These are phyloP conservation scores for Catharus bicknelli DNA, from an alignment of 2,113 vertebrate species.

Conservation along the genomic window DNA sequence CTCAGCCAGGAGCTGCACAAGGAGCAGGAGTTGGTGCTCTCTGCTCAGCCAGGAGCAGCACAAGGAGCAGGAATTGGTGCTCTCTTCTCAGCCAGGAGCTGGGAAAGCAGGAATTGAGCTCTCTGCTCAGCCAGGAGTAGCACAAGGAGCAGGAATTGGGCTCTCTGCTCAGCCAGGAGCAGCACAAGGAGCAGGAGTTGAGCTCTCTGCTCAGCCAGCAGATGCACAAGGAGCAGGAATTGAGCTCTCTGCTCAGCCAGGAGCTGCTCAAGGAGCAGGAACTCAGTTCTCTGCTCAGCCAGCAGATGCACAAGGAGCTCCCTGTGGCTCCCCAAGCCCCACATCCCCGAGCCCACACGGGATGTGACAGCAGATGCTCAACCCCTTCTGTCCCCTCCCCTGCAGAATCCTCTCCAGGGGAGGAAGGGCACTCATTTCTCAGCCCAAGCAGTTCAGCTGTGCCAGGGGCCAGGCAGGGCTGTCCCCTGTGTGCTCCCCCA, in stretches of 20 bases:
- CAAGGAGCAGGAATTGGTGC: not conserved
- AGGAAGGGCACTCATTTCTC: not conserved
- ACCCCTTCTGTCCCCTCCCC: not conserved
- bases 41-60: not conserved
- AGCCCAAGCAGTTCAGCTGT: rapidly evolving
- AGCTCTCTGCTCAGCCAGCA: not conserved
- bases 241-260: not conserved
- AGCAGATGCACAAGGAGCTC: not conserved
- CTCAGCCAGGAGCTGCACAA: no score
- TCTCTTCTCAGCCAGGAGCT: no score
- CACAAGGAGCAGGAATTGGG: not conserved
- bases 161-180: not conserved
- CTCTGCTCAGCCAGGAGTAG: not conserved
- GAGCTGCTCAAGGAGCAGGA: not conserved
- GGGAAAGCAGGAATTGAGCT: not conserved
- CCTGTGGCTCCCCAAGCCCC: not conserved
- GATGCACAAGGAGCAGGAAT: not conserved
- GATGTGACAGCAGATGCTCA: not conserved
- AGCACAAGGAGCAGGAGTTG: not conserved
- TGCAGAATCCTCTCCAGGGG: not conserved
- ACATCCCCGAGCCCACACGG: rapidly evolving
- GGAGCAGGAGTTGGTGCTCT: not conserved
- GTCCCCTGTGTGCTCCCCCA: not conserved
- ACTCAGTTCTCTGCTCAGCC: not conserved
- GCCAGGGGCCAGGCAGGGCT: not conserved